phyloP scores from a whole-genome alignment of 2,888 invertebrate species.

The Mayetiola destructor region DNA sequence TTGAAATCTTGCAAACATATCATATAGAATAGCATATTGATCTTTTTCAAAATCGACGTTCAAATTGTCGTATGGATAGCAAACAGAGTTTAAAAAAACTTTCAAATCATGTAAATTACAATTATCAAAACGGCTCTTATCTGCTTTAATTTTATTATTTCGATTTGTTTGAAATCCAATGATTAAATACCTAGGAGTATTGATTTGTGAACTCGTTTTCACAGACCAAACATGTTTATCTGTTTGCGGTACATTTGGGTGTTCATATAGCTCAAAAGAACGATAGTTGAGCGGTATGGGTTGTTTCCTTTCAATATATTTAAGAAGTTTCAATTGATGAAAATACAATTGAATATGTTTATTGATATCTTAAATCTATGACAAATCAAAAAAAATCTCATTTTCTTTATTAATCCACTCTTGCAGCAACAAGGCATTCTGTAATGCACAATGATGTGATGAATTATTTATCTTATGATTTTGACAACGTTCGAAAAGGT shows the following conservation, averaged over 20 bases:
- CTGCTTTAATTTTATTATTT: slow-evolving; percentile 22
- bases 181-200: slow-evolving; percentile 30
- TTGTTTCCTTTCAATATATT: slow-evolving; percentile 17
- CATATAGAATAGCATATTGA: slow-evolving; percentile 22
- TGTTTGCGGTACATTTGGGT: slow-evolving; percentile 18
- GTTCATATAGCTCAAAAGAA: slow-evolving; percentile 18
- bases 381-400: too few species aligned
- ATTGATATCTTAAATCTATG: too few species aligned
- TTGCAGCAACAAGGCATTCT: too few species aligned
- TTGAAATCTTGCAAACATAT: slow-evolving; percentile 24
- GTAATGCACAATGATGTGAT: too few species aligned
- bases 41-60: slow-evolving; percentile 24
- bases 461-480: too few species aligned
- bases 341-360: too few species aligned
- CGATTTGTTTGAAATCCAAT: slow-evolving; percentile 29
- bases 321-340: slow-evolving; percentile 16
- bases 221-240: slow-evolving; percentile 26
- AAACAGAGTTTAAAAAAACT: slow-evolving; percentile 27
- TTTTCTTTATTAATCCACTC: too few species aligned
- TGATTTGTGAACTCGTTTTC: slow-evolving; percentile 26
- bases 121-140: slow-evolving; percentile 20
- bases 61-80: slow-evolving; percentile 27
- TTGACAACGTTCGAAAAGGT: too few species aligned
- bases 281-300: slow-evolving; percentile 19
- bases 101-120: slow-evolving; percentile 27